Base-by-base conservation (phyloP, 2,113 vertebrate species). In the Anarrhichthys ocellatus region DNA sequence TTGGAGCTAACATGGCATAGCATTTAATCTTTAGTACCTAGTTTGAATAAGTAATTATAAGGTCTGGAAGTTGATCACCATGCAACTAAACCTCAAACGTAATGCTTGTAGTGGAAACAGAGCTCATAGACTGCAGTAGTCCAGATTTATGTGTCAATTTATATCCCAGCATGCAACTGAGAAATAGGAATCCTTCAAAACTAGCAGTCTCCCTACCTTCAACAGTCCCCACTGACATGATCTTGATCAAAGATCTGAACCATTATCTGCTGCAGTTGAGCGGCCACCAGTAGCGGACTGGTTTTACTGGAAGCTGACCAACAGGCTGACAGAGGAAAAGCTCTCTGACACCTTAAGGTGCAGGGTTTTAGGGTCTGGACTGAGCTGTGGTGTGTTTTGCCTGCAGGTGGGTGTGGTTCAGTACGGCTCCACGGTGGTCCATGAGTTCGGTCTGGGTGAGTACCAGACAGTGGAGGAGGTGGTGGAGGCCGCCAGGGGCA, bases 331-430 rank as follows among this genome's bases (percentile, higher is more conserved):
- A 5, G 38, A 44, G 44, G 56, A 6, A 32, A 17, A 61, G 14
- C 6, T 58, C 24, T 58, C 15, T 59, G 50, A 36, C 24, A 1
- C 29, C 38, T 58, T 67, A 4, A 13, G 65, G 20, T 59, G 3
- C 68, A 40, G 52, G 18, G 9, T 5, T 8, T 46, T 36, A 7
- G 20, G 62, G 3, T 48, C 2, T 75, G 42, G 67, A 40, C 52
- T 73, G 11, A 73, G 27, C 29, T 66, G 29, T 48, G n/a, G 2
- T 66, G 22, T 73, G 22, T 67, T 79, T 32, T 29, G 32, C 4
- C 46, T 52, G n/a, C 85, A 99, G 98, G 98, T 99, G 0, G 98
- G 97, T 8, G 96, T 99, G 0, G 94, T 99, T 17, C 98, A 99
- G 91, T 99, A 99, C 0, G 98, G 98, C 61, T 97, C 97, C 71